Base-by-base conservation (phyloP, 2,888 invertebrate genomes). In the Thereva nobilitata region DNA sequence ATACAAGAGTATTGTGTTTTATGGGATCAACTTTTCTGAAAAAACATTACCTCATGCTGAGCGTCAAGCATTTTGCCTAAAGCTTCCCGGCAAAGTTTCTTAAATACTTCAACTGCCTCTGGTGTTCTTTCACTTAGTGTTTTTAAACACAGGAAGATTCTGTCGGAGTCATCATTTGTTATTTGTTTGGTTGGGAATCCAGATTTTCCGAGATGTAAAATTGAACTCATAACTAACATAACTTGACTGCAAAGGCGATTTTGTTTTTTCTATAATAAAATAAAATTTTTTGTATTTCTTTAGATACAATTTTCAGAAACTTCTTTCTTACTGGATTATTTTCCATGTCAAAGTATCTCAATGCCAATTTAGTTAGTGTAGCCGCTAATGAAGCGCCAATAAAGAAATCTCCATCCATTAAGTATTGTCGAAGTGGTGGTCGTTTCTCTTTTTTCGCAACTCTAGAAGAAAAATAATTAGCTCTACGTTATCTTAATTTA, bases 391-490 rank as follows among this genome's bases (percentile, higher is more conserved):
- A 89, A 9, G 97, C 95, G 2, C 92, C 96, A 69, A 97, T 91
- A 82, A 97, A 99, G 82, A 96, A 96, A 77, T 99, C 96, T 2
- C 97, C 97, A 72, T 92, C 91, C 84, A 95, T 88, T 75, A 99
- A 85, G 76, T 95, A 96, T 72, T 91, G 88, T 44, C 95, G 86
- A 67, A 97, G 82, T 5, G 92, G 89, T 10, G 94, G 94, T 59
- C 92, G 83, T 72, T 87, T 86, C 74, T 88, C 89, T 68, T 88
- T 87, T 73, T 86, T 87, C 5, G 83, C 81, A 75, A 83, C 80
- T 45, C 84, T 85, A 67, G n/a, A 67, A 70, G 64, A 34, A 59
- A 49, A 47, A 12, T 2, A 68, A 61, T 23, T 4, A 66, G 41
- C 49, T n/a, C n/a, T n/a, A n/a, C n/a, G n/a, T n/a, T n/a, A n/a